Percentiles rank a stretch among this genome's conserved stretches.
phyloP scores from a whole-genome alignment of 1,140 invertebrate species.

The Mactra quadrangularis region DNA sequence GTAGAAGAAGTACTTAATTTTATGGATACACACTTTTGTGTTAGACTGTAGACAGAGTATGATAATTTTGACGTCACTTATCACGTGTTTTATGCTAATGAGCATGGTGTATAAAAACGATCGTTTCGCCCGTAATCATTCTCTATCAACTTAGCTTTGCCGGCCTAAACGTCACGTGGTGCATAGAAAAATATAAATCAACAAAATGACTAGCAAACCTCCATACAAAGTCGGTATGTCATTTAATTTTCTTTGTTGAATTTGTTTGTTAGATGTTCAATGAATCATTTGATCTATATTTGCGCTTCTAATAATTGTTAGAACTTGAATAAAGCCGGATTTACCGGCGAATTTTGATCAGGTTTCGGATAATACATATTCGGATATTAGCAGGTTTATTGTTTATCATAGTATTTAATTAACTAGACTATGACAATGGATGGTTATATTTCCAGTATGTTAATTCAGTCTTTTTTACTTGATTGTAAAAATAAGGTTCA shows the following conservation, averaged over 20 bases:
- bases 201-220: slow-evolving; percentile 73
- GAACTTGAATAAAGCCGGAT: too few relatives aligned
- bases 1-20: too few relatives aligned
- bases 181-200: not conserved
- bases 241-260: not conserved
- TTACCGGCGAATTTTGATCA: too few relatives aligned
- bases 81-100: slow-evolving; percentile 51
- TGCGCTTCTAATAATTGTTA: too few relatives aligned
- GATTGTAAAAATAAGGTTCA: too few relatives aligned
- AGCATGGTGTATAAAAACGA: slow-evolving; percentile 21
- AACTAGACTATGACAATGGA: too few relatives aligned
- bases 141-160: slow-evolving; percentile 29
- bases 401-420: too few relatives aligned
- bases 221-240: slow-evolving; percentile 76
- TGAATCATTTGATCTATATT: not conserved
- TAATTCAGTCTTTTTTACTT: too few relatives aligned
- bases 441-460: too few relatives aligned
- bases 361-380: too few relatives aligned
- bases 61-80: not conserved
- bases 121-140: not conserved
- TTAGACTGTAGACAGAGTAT: slow-evolving; percentile 1
- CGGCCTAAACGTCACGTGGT: not conserved
- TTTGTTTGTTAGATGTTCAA: not conserved
- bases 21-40: not conserved
- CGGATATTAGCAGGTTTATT: too few relatives aligned